Evolutionary conservation across 1,140 invertebrate genomes (phyloP).

Genomic region (Vanessa atalanta): DNA sequence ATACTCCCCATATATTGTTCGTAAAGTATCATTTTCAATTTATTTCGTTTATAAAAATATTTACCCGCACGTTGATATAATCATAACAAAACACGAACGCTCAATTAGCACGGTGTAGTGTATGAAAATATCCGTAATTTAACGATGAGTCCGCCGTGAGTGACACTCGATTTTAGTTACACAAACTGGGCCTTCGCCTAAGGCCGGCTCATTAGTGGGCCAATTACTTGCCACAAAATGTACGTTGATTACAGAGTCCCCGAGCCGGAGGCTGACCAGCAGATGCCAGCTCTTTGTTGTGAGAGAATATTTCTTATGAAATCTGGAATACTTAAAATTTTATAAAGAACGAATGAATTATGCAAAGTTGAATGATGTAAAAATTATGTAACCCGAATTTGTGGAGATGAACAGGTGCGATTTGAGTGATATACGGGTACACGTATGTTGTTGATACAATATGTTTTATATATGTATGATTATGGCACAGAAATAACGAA

Average conservation of each 20-base stretch:
- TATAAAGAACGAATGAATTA: conserved; percentile 19
- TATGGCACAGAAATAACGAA: too few relatives aligned
- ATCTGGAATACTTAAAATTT: conserved; percentile 47
- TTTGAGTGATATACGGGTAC: background rate
- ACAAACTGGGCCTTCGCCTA: conserved; percentile 67
- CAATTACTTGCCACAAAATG: conserved; percentile 73
- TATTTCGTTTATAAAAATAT: background rate
- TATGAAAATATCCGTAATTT: conserved; percentile 1
- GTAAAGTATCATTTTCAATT: background rate
- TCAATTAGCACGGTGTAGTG: conserved; percentile 13
- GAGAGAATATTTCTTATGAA: conserved; percentile 50
- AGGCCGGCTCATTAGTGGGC: conserved; percentile 65
- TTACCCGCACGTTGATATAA: background rate
- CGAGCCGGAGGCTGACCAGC: conserved; percentile 58
- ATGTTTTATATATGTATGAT: background rate
- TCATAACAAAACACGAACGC: conserved; percentile 6
- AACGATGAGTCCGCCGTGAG: conserved; percentile 41
- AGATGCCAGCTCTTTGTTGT: conserved; percentile 65
- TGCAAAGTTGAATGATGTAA: conserved; percentile 15
- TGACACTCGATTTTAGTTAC: conserved; percentile 66
- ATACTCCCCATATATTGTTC: background rate
- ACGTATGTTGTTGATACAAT: background rate
- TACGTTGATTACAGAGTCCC: conserved; percentile 65
- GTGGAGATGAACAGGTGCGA: conserved; percentile 16
- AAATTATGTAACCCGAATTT: conserved; percentile 6